Conservation (phyloP, 2,797 vertebrate species). For the Gadopsis marmoratus region DNA sequence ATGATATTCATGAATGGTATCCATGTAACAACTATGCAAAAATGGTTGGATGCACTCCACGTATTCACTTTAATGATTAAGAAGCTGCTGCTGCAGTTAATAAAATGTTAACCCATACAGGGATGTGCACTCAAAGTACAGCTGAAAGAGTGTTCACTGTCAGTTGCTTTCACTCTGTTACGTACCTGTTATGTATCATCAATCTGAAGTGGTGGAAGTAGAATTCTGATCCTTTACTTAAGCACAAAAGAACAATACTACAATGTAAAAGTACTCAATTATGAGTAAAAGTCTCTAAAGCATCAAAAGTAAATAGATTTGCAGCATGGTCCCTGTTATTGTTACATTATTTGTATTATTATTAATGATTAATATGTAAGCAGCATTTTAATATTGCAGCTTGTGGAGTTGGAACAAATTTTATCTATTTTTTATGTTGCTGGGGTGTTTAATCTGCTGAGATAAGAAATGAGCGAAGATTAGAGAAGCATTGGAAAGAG, state of each 20-base stretch:
- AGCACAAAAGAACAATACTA: not conserved
- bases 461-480: not conserved
- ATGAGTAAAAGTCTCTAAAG: not conserved
- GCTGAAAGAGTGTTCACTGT: conserved; percentile 30
- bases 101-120: conserved; percentile 49
- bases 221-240: not conserved
- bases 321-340: not conserved
- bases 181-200: not conserved
- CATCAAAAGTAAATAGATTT: not conserved
- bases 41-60: conserved; percentile 69
- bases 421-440: not conserved
- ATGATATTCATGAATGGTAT: conserved; percentile 71
- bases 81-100: conserved; percentile 59
- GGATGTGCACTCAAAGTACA: conserved; percentile 25
- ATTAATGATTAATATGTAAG: conserved; percentile 1
- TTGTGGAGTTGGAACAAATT: conserved; percentile 1
- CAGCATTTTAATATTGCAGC: conserved; percentile 7
- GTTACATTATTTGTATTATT: conserved; percentile 9
- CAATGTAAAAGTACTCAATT: not conserved
- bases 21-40: conserved; percentile 70
- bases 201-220: conserved; percentile 10
- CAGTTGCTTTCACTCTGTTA: not conserved
- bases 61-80: conserved; percentile 68
- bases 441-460: not conserved
- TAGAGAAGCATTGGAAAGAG: not conserved